A percentile compares a stretch with the other conserved stretches of the same genome.
phyloP scores from a whole-genome alignment of 2,113 vertebrate species.

The Malurus elegans region DNA sequence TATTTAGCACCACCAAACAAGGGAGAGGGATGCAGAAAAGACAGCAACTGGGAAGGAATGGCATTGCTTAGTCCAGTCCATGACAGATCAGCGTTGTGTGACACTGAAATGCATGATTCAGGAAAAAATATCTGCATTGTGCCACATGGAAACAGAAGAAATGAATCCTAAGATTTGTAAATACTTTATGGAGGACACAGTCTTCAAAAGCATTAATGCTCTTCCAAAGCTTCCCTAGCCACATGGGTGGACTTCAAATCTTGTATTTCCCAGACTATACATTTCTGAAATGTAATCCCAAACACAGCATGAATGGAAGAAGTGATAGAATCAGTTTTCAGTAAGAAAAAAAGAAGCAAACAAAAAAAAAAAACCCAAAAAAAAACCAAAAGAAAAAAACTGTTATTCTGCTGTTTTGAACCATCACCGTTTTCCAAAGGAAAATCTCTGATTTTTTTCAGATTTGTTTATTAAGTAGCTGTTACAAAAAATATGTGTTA shows the following conservation, averaged over 20 bases:
- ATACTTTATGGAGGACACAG: neutral
- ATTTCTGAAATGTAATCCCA: neutral
- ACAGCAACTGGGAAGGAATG: neutral
- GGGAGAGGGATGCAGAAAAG: neutral
- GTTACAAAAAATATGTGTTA: neutral
- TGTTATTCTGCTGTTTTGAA: neutral
- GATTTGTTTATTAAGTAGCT: neutral
- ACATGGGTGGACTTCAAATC: neutral
- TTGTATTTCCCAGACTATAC: neutral
- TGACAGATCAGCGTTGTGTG: neutral
- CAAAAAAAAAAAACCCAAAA: no score
- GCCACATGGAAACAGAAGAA: neutral
- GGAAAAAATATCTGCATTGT: neutral
- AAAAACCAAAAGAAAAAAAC: accelerated
- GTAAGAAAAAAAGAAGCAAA: neutral
- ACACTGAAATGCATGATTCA: neutral
- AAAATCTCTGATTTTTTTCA: neutral
- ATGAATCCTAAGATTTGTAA: neutral
- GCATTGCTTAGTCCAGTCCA: neutral
- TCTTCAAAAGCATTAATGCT: neutral
- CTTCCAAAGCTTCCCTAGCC: neutral
- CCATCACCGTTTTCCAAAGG: neutral
- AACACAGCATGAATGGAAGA: neutral
- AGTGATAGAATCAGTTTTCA: neutral
- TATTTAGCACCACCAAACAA: neutral